These are phyloP conservation scores for Pegoplata infirma DNA, from an alignment of 2,888 invertebrate genomes.

Conservation along the genomic window DNA sequence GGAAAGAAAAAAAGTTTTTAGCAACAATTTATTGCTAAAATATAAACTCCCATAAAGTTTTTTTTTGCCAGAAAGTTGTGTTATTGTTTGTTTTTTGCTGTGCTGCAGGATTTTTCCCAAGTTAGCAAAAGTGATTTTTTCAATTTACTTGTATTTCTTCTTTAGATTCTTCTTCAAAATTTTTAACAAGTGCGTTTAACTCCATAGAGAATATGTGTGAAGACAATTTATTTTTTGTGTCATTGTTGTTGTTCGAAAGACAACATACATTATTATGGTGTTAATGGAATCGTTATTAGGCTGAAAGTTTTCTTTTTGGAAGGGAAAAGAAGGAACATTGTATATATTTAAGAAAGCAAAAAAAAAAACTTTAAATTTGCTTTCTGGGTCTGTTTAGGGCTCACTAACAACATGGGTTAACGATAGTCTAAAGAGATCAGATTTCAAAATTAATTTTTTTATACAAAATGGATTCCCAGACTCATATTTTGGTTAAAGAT, in stretches of 20 bases:
- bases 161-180: too few species aligned
- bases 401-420: too few species aligned
- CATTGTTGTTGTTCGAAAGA: background rate
- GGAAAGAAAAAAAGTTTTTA: slow-evolving; percentile 13
- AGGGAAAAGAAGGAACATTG: background rate
- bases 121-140: slow-evolving; percentile 28
- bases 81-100: slow-evolving; percentile 8
- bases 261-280: slow-evolving; percentile 33
- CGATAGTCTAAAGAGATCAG: too few species aligned
- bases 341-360: too few species aligned
- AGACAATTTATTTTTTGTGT: slow-evolving; percentile 44
- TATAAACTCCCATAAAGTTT: slow-evolving; percentile 59
- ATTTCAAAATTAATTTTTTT: too few species aligned
- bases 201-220: slow-evolving; percentile 57
- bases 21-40: slow-evolving; percentile 62
- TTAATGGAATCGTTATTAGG: slow-evolving; percentile 53
- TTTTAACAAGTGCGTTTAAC: slow-evolving; percentile 45
- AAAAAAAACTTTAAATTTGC: too few species aligned
- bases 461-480: too few species aligned
- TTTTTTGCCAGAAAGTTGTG: slow-evolving; percentile 37
- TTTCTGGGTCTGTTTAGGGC: too few species aligned
- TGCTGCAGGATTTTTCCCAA: background rate
- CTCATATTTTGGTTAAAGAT: too few species aligned
- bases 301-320: slow-evolving; percentile 6
- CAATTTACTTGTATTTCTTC: slow-evolving; percentile 49